These are phyloP conservation scores for Girardinichthys multiradiatus DNA, from an alignment of 2,113 vertebrate genomes.

Conservation along the genomic window DNA sequence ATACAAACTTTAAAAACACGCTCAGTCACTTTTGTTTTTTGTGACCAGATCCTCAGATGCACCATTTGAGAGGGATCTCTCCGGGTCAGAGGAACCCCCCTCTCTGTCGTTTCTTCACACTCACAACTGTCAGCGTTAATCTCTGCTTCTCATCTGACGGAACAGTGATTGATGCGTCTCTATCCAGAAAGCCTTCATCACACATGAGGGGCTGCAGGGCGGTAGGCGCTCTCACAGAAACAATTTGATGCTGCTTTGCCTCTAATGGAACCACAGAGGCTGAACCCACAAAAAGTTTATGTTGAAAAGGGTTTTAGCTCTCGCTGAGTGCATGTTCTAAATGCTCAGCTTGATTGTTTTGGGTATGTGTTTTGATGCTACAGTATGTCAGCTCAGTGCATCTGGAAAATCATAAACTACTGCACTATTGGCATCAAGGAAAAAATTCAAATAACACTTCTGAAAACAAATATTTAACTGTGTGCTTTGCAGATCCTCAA, in stretches of 20 bases:
- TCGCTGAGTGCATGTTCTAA: slow-evolving; percentile 19
- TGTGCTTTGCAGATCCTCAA: not conserved
- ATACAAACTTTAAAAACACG: not conserved
- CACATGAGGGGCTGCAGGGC: slow-evolving; percentile 32
- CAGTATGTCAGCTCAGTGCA: too few relatives aligned
- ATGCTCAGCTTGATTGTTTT: slow-evolving; percentile 24
- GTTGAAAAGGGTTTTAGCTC: slow-evolving; percentile 25
- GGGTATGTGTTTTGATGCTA: not conserved
- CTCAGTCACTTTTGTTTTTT: not conserved
- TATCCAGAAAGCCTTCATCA: slow-evolving; percentile 41
- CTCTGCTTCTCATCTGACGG: slow-evolving; percentile 51
- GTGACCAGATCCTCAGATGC: not conserved
- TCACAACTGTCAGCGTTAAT: slow-evolving; percentile 45
- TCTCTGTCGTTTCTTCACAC: slow-evolving; percentile 26
- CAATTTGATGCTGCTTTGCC: slow-evolving; percentile 68
- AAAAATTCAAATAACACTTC: too few relatives aligned
- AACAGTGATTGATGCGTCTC: slow-evolving; percentile 68
- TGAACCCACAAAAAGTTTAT: slow-evolving; percentile 43
- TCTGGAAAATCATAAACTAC: not conserved
- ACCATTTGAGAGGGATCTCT: not conserved
- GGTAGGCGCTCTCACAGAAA: slow-evolving; percentile 47
- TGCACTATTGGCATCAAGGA: not conserved
- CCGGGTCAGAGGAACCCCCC: slow-evolving; percentile 12
- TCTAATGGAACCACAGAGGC: slow-evolving; percentile 61
- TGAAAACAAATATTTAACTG: not conserved